phyloP scores from a whole-genome alignment of 2,797 vertebrate species.

The Semaprochilodus insignis region DNA sequence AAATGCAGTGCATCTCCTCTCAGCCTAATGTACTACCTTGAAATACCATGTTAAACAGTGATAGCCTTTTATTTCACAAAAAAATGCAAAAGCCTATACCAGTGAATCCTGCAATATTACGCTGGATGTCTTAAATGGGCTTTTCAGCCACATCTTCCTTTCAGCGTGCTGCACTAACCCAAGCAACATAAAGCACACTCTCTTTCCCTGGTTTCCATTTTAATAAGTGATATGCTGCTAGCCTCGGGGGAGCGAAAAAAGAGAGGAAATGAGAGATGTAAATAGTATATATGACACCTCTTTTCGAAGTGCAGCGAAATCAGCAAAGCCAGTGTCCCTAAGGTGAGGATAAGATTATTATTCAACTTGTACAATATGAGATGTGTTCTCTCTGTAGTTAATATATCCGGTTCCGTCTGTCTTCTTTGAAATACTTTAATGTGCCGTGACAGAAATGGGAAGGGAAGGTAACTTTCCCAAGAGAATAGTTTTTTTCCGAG shows the following conservation, averaged over 20 bases:
- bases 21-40: background rate
- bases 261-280: constrained; percentile 22
- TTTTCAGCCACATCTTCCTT: background rate
- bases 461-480: constrained; percentile 23
- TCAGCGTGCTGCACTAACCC: background rate
- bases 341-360: constrained; percentile 33
- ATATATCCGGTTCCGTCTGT: constrained; percentile 19
- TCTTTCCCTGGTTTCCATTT: constrained; percentile 3
- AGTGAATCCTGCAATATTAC: background rate
- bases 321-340: constrained; percentile 14
- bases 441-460: constrained; percentile 9
- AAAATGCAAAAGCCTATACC: background rate
- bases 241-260: background rate
- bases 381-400: constrained; percentile 14
- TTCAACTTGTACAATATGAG: constrained; percentile 34
- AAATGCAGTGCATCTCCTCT: too few relatives aligned
- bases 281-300: constrained; percentile 44
- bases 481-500: constrained; percentile 10
- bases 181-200: background rate
- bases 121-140: background rate
- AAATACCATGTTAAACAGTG: background rate
- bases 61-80: background rate
- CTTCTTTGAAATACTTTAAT: constrained; percentile 22
- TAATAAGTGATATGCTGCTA: constrained; percentile 12
- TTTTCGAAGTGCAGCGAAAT: constrained; percentile 16